phyloP scores from a whole-genome alignment of 1,140 invertebrate species.

The Philotrypesis tridentata region DNA sequence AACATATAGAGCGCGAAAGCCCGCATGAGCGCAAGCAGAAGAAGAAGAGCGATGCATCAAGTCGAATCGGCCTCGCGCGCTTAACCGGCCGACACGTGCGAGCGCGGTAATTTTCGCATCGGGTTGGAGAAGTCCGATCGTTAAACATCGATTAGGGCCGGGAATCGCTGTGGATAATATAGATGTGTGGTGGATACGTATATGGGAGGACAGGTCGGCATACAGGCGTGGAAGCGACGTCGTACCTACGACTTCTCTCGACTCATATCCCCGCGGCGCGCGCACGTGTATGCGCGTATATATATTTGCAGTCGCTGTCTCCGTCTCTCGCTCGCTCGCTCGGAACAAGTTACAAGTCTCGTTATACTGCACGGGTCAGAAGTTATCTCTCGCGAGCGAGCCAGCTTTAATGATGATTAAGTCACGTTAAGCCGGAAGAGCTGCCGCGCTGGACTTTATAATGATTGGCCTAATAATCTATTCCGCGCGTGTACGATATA shows the following conservation, averaged over 20 bases:
- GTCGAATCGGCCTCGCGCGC: conserved; percentile 37
- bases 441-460: conserved; percentile 16
- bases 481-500: background rate
- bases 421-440: conserved; percentile 34
- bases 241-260: conserved; percentile 3
- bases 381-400: conserved; percentile 44
- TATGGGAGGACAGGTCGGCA: background rate
- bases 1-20: background rate
- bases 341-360: conserved; percentile 53
- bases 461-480: conserved; percentile 34
- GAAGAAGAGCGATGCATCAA: conserved; percentile 15
- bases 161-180: too few relatives aligned
- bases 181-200: too few relatives aligned
- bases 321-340: background rate
- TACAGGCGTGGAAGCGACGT: background rate
- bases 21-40: background rate
- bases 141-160: conserved; percentile 52
- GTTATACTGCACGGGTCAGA: conserved; percentile 49
- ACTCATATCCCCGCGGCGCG: too few relatives aligned
- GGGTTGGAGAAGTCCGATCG: conserved; percentile 51
- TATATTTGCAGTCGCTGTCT: background rate
- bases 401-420: conserved; percentile 51
- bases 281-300: too few relatives aligned
- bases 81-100: background rate
- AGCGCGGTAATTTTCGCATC: conserved; percentile 47